Percentiles rank a stretch among this genome's conserved stretches.
Conservation (phyloP, 2,888 invertebrate genomes). For the Leptinotarsa rubiginosa region DNA sequence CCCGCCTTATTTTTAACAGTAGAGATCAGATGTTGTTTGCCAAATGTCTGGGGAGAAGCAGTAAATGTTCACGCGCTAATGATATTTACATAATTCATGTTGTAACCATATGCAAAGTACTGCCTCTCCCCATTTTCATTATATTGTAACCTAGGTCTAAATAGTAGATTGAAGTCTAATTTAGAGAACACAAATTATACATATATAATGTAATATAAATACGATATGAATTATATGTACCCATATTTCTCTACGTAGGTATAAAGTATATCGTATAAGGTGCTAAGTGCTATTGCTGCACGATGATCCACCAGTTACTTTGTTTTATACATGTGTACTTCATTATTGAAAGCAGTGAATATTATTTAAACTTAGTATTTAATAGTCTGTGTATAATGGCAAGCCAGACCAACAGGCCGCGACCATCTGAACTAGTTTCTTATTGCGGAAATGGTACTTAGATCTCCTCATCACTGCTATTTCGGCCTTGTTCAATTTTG, state of each 20-base stretch:
- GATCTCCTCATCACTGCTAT: conserved; percentile 24
- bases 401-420: conserved; percentile 51
- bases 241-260: conserved; percentile 29
- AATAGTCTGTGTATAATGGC: conserved; percentile 66
- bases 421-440: conserved; percentile 32
- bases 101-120: conserved; percentile 51
- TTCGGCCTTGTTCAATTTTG: conserved; percentile 15
- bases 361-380: conserved; percentile 58
- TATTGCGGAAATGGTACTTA: conserved; percentile 43
- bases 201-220: conserved; percentile 39
- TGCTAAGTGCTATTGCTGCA: conserved; percentile 44
- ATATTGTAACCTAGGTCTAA: conserved; percentile 65
- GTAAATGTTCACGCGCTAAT: conserved; percentile 55
- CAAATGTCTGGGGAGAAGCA: conserved; percentile 64
- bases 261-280: conserved; percentile 43
- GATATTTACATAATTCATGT: conserved; percentile 53
- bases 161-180: conserved; percentile 58
- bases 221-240: conserved; percentile 37
- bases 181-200: conserved; percentile 49
- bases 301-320: conserved; percentile 49
- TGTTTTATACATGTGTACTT: conserved; percentile 64
- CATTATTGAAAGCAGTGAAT: conserved; percentile 53
- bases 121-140: conserved; percentile 63
- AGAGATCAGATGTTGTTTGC: conserved; percentile 65
- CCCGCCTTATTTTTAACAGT: conserved; percentile 53